A percentile compares a stretch with the other conserved stretches of the same genome.
Conservation (phyloP, 2,797 vertebrate genomes). For the Phrynocephalus guinanensis region DNA sequence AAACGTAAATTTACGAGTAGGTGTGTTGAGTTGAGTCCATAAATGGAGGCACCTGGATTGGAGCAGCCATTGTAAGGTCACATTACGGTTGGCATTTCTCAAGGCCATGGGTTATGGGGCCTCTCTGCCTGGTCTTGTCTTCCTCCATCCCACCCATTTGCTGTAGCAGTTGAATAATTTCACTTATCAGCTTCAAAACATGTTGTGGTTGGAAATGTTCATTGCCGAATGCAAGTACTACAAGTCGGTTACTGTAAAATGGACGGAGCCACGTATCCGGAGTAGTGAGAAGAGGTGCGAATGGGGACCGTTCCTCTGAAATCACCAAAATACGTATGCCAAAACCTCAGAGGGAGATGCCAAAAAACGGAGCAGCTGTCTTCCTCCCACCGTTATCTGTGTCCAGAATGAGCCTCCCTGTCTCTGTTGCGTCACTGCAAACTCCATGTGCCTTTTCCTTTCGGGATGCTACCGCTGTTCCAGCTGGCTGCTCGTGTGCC, state of each 20-base stretch:
- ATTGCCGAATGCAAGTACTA: background rate
- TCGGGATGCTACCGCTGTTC: slow-evolving; percentile 22
- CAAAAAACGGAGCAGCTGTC: background rate
- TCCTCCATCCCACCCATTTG: background rate
- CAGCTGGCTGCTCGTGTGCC: background rate
- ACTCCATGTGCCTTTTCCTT: background rate
- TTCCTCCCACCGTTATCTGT: background rate
- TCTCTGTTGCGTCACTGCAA: background rate
- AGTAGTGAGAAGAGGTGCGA: background rate
- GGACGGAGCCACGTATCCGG: background rate
- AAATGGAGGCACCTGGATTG: background rate
- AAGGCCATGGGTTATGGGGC: background rate
- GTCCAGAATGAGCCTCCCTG: background rate
- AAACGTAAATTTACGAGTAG: too few species aligned
- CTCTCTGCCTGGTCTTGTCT: background rate
- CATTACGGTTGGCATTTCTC: background rate
- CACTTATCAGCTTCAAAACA: too few species aligned
- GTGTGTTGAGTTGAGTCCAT: background rate
- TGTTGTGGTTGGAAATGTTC: too few species aligned
- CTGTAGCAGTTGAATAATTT: too few species aligned
- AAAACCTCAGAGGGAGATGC: background rate
- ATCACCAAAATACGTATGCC: background rate
- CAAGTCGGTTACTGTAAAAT: background rate
- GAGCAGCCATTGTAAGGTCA: background rate
- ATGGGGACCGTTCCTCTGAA: background rate